A percentile compares a stretch with the other conserved stretches of the same genome.
phyloP scores from a whole-genome alignment of 1,140 invertebrate species.

The Ceratitis capitata region DNA sequence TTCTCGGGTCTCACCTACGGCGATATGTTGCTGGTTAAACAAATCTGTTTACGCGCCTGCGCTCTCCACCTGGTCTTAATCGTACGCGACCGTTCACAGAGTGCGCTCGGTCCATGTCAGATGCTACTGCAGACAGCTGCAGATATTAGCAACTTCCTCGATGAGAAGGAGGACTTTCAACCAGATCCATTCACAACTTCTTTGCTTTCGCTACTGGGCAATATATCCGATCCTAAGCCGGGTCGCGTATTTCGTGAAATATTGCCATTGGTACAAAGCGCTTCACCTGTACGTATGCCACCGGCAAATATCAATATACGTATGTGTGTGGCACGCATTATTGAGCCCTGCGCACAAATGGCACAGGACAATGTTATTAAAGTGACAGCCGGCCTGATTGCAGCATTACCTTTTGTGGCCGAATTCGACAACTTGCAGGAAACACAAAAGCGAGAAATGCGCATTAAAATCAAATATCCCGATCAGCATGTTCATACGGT shows the following conservation, averaged over 20 bases:
- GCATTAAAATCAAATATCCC: constrained; percentile 90
- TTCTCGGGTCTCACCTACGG: constrained; percentile 81
- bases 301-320: constrained; percentile 74
- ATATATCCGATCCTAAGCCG: constrained; percentile 85
- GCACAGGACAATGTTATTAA: constrained; percentile 84
- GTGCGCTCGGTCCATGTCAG: constrained; percentile 68
- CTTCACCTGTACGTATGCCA: constrained; percentile 71
- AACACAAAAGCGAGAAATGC: constrained; percentile 71
- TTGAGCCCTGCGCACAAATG: constrained; percentile 83
- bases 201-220: constrained; percentile 80
- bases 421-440: constrained; percentile 84
- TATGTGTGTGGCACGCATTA: constrained; percentile 83
- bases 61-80: constrained; percentile 83
- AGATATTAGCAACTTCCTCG: constrained; percentile 59
- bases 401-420: constrained; percentile 86
- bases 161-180: constrained; percentile 62
- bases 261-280: constrained; percentile 78
- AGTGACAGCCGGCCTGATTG: constrained; percentile 90
- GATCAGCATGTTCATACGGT: constrained; percentile 88
- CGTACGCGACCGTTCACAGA: constrained; percentile 68
- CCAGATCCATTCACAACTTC: constrained; percentile 82
- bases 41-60: constrained; percentile 84
- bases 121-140: constrained; percentile 61
- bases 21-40: constrained; percentile 81
- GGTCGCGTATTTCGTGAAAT: constrained; percentile 82